Evolutionary conservation across 1,140 invertebrate genomes (phyloP), one percentile per base, ranked within the genome.

Genomic region (Drosophila tsacasi): DNA sequence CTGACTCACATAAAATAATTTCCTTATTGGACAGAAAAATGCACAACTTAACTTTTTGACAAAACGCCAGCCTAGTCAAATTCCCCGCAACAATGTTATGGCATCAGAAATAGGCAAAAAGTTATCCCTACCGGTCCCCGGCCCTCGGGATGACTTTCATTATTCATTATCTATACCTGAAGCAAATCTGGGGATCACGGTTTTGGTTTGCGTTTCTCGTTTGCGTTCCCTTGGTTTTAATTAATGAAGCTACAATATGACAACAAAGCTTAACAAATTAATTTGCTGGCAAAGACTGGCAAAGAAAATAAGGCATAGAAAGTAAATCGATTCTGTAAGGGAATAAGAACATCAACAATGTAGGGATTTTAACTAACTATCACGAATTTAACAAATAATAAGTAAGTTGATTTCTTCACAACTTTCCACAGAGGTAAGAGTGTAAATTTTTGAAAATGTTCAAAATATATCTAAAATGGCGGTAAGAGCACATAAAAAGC

Each of bases 31-130:
- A 67, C 58, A 71, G 65, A 52, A 78, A 71, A 78, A 71, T 77
- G 74, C 46, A 79, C 76, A 79, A 79, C 76, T 79, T 79, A 79
- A 79, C 76, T 79, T 79, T 72, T 79, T 79, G 76, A 79, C 76
- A 79, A 79, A 79, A 63, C 55, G 50, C 57, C 32, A 27, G 61
- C 61, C 47, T 19, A 30, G 49, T 65, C 21, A 47, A 21, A 52
- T 40, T 42, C 35, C 35, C 40, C 35, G n/a, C 8, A 17, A 27
- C 21, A 13, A n/a, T 35, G 50, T 54, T 21, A 19, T 21, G 35
- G 21, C 32, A 23, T 17, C 15, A 37, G 32, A 25, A 25, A 64
- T 27, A 40, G 25, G 63, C 23, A 54, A 67, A 67, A 66, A 71
- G 30, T 67, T 37, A 52, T 46, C 30, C 66, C 35, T 27, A 54